Evolutionary conservation across 1,140 invertebrate genomes (phyloP), one percentile per base, ranked within the genome.

Genomic region (Ips nitidus): DNA sequence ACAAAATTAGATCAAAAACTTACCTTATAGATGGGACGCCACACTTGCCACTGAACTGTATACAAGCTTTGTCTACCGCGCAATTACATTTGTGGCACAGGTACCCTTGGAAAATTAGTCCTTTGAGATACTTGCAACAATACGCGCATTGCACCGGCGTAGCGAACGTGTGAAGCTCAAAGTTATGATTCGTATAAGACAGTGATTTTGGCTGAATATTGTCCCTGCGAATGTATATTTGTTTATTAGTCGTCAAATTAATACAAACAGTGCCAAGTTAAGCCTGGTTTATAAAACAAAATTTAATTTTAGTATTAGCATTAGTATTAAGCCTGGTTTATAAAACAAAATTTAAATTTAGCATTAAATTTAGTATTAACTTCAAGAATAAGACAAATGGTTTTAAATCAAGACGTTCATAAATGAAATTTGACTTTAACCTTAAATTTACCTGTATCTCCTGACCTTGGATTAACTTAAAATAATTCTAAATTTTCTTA

Each of bases 81-180:
- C 90, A 85, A 60, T 84, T 85, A 80, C 92, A 93, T 40, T 86
- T 86, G 42, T 88, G 87, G 77, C 92, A 94, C 68, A 86, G 84
- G 77, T 94, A 94, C 52, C 92, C 92, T 87, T 93, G 81, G 74
- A 73, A 78, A 81, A 97, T 95, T 70, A 92, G 85, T 38, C 96
- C 97, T 82, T 95, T 94, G 2, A 96, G 84, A 71, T 95, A 92
- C 80, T 94, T 95, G 36, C 88, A 88, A 80, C 95, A 98, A 74
- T 90, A 86, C 62, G 88, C 86, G 81, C 95, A 98, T 41, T 86
- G 89, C 41, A 87, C 87, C 0, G 94, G 91, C 75, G 87, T 88
- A 52, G 90, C 88, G 78, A 97, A 98, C 0, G 94, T 96, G 72
- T 90, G 87, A 81, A 98, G 88, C 50, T 90, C 86, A 81, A 95